Conservation (phyloP, 2,888 invertebrate genomes). For the Thyatira batis region DNA sequence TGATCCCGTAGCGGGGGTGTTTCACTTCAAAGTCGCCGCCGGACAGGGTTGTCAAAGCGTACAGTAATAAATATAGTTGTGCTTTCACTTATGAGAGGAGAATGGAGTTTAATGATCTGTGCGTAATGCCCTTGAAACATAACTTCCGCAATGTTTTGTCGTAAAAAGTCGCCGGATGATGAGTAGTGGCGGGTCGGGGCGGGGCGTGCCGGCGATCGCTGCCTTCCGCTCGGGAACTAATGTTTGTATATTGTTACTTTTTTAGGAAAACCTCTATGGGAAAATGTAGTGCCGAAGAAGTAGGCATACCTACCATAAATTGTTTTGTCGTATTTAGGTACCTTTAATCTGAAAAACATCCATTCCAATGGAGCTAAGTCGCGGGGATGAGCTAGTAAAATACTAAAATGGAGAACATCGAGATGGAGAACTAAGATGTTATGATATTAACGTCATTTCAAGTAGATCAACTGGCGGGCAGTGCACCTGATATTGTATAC, state of each 20-base stretch:
- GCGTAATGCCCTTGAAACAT: conserved; percentile 69
- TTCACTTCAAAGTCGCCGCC: conserved; percentile 25
- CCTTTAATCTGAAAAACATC: too few species aligned
- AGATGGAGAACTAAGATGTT: too few species aligned
- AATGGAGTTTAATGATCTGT: conserved; percentile 74
- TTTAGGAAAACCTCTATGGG: conserved; percentile 20
- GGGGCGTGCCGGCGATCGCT: conserved; percentile 47
- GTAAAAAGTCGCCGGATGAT: conserved; percentile 60
- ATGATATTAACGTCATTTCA: too few species aligned
- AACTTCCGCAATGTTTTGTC: conserved; percentile 75
- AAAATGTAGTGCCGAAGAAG: conserved; percentile 8
- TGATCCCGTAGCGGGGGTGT: conserved; percentile 24
- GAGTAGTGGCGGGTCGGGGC: too few species aligned
- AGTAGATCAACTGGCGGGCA: too few species aligned
- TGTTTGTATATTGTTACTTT: conserved; percentile 14
- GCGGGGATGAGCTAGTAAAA: too few species aligned
- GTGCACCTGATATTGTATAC: too few species aligned
- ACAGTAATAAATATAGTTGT: conserved; percentile 69
- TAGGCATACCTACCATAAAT: too few species aligned
- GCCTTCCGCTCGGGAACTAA: conserved; percentile 40
- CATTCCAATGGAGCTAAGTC: too few species aligned
- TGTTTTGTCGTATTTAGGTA: too few species aligned
- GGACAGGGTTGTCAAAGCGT: conserved; percentile 70
- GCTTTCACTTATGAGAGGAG: conserved; percentile 59
- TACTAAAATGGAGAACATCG: too few species aligned